A percentile compares a stretch with the other conserved stretches of the same genome.
Conservation (phyloP, 2,113 vertebrate genomes). For the Halcyon malimbica region DNA sequence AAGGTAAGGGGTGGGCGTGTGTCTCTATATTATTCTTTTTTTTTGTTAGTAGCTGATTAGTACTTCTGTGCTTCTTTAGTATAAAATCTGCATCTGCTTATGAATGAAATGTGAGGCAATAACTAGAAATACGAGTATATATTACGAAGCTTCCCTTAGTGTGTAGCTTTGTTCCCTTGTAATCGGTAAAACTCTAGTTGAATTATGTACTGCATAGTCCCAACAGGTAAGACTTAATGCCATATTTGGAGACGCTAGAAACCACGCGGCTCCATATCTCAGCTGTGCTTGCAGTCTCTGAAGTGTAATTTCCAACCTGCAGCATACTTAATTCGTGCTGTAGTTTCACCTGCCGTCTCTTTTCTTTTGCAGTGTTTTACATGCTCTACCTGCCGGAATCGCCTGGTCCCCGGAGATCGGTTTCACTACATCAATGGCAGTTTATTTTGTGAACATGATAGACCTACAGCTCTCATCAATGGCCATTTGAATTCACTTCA, state of each 20-base stretch:
- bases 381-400: conserved; percentile 99
- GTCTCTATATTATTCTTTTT: not conserved
- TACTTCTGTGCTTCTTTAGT: not conserved
- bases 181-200: conserved; percentile 16
- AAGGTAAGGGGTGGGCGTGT: conserved; percentile 81
- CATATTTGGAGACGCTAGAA: conserved; percentile 29
- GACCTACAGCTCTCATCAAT: conserved; percentile 99
- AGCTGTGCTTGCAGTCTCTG: conserved; percentile 34
- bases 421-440: conserved; percentile 99
- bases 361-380: conserved; percentile 92
- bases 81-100: not conserved
- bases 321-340: conserved; percentile 60
- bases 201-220: conserved; percentile 26
- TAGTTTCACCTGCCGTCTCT: conserved; percentile 68
- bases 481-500: conserved; percentile 99
- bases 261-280: conserved; percentile 18
- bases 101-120: not conserved
- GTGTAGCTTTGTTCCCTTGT: not conserved
- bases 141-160: not conserved
- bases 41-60: not conserved
- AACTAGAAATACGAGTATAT: not conserved
- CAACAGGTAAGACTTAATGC: conserved; percentile 46
- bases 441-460: conserved; percentile 99
- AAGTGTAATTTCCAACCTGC: conserved; percentile 57
- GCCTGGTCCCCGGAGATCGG: conserved; percentile 96